Base-by-base conservation (phyloP, 2,113 vertebrate genomes). In the Suncus etruscus region DNA sequence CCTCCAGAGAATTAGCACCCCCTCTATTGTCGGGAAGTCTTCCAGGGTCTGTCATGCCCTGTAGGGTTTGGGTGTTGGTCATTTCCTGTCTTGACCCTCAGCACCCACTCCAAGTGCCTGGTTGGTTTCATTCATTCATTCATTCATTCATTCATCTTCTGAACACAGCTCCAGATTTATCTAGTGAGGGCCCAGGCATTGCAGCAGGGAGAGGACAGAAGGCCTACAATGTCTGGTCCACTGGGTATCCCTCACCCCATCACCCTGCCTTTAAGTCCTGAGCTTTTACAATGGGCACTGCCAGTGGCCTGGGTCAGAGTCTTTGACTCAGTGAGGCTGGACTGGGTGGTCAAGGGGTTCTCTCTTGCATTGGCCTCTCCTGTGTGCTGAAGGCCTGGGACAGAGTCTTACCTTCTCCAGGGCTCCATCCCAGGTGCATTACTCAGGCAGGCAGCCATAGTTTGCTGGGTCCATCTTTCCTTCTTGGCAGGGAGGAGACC, bases 401-500 rank as follows among this genome's bases (percentile, higher is more conserved):
- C 15, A 72, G 32, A 77, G 29, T 31, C 85, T 74, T 74, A 2
- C 31, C 6, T 73, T 4, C 24, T 24, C 58, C 50, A 51, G 66
- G 90, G 27, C 18, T 66, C 65, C 74, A 63, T 86, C 47, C 80
- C 6, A 14, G 22, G 11, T 61, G 88, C 72, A 72, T 82, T 50
- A 75, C 65, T 50, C 48, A 31, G 20, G 45, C 58, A 3, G 2
- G 54, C 54, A 18, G 54, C 54, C 6, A 4, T 20, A 20, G 58
- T 4, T 16, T 61, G 58, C 16, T 61, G 58, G 54, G 58, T 16
- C 58, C 58, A 22, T 54, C 7, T 84, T 76, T 90, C 81, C 48
- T 93, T 93, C 77, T 81, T 73, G 48, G 74, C 24, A 20, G 69
- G 87, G 91, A 94, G 72, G 65, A 88, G 11, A 20, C 11, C 22